Conservation (phyloP, 2,113 vertebrate genomes). For the Ailuropoda melanoleuca region DNA sequence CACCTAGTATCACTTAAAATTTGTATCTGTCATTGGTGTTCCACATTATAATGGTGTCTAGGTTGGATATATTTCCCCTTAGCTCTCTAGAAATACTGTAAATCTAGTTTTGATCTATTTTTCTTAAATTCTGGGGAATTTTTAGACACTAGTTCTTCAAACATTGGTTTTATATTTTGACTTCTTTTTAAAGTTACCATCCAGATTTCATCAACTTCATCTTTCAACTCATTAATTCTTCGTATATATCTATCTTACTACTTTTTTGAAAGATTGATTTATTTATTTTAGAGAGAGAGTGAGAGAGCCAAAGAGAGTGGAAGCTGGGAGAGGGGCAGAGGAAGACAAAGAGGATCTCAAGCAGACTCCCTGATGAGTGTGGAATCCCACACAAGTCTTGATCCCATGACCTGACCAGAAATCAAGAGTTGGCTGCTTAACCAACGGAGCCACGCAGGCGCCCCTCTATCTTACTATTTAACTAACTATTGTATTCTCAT, state of each 20-base stretch:
- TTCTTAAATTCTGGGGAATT: neutral
- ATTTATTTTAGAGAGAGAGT: too few species aligned
- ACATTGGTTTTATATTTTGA: slow-evolving; percentile 6
- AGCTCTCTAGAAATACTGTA: neutral
- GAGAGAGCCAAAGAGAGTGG: neutral
- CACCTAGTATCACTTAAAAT: neutral
- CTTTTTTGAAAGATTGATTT: too few species aligned
- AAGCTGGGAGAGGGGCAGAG: neutral
- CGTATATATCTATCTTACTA: neutral
- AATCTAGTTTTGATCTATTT: neutral
- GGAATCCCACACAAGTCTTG: neutral
- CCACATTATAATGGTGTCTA: neutral
- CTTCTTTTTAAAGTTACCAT: neutral
- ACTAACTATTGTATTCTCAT: neutral
- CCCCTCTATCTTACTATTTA: neutral
- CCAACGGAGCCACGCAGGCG: neutral
- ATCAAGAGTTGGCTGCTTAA: neutral
- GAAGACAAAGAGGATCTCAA: neutral
- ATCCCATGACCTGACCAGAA: neutral
- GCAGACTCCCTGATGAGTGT: neutral
- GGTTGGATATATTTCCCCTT: neutral
- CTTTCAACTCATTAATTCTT: neutral
- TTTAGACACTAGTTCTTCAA: neutral
- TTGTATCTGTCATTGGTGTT: neutral
- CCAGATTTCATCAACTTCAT: neutral